Evolutionary conservation across 2,113 vertebrate species (phyloP), one percentile per base, ranked within the genome.

Genomic region (Silurus meridionalis): DNA sequence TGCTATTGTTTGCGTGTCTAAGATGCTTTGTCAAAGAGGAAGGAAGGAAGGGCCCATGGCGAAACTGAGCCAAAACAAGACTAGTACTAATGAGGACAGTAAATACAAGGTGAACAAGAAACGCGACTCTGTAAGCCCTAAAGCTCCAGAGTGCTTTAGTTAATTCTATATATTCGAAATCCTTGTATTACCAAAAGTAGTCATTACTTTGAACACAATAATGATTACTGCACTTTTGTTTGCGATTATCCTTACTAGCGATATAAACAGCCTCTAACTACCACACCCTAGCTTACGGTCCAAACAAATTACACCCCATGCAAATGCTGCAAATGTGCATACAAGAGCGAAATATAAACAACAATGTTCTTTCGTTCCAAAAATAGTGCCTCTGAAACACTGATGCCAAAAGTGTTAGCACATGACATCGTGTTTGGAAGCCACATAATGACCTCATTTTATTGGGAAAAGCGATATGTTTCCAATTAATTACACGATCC

Each of bases 1-100:
- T 13, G 60, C 74, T 48, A 78, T 85, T 85, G 72, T 85, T 78
- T 66, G 78, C 60, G 78, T 64, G 60, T 55, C 66, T 78, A 11
- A 52, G 58, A 13, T 53, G n/a, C 50, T 64, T 53, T 46, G 61
- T 57, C 74, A 48, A 37, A 46, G 1, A 85, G 84, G 61, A 85
- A 85, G 63, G 61, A 46, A 74, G 84, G 74, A 64, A 85, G 50
- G 25, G 50, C 37, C 15, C 60, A 53, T 37, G 9, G 48, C n/a
- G 23, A 63, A 28, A 61, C 57, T 52, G 23, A 48, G 21, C 9
- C 21, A 75, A n/a, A 75, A 72, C 50, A 72, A 72, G 15, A 8
- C 15, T 7, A 55, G n/a, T 6, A 23, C 53, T 37, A 79, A 17
- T 78, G 75, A 15, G 52, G 14, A 15, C 23, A 25, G 53, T 28